Percentiles rank a stretch among this genome's conserved stretches.
phyloP scores from a whole-genome alignment of 2,797 vertebrate genomes.

The Neomorphus geoffroyi region DNA sequence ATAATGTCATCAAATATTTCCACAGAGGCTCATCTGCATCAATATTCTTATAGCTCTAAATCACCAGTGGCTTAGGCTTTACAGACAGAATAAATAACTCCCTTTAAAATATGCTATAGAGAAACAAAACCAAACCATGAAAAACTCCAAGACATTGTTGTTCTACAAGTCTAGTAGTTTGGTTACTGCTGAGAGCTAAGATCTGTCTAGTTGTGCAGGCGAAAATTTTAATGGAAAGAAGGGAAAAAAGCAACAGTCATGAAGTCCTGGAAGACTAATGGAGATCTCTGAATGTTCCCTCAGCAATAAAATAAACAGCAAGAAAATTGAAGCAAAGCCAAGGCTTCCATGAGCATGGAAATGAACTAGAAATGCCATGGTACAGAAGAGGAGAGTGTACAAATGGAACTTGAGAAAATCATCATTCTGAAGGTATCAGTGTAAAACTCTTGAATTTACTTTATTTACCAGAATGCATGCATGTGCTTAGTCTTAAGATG shows the following conservation, averaged over 20 bases:
- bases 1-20: constrained; percentile 57
- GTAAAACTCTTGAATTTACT: neutral
- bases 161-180: neutral
- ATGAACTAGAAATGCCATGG: neutral
- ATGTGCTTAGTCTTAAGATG: neutral
- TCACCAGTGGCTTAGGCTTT: constrained; percentile 20
- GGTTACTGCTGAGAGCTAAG: neutral
- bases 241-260: neutral
- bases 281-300: neutral
- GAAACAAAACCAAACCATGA: neutral
- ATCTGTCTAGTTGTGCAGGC: neutral
- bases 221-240: neutral
- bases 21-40: constrained; percentile 35
- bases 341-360: neutral
- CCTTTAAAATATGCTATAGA: neutral
- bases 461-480: neutral
- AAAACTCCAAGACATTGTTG: neutral
- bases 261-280: neutral
- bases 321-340: neutral
- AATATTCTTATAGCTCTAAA: constrained; percentile 41
- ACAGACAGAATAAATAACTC: neutral
- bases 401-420: neutral
- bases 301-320: neutral
- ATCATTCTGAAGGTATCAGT: neutral
- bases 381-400: neutral